Evolutionary conservation across 1,140 invertebrate genomes (phyloP).

Genomic region (Panagrolaimus sp.): DNA sequence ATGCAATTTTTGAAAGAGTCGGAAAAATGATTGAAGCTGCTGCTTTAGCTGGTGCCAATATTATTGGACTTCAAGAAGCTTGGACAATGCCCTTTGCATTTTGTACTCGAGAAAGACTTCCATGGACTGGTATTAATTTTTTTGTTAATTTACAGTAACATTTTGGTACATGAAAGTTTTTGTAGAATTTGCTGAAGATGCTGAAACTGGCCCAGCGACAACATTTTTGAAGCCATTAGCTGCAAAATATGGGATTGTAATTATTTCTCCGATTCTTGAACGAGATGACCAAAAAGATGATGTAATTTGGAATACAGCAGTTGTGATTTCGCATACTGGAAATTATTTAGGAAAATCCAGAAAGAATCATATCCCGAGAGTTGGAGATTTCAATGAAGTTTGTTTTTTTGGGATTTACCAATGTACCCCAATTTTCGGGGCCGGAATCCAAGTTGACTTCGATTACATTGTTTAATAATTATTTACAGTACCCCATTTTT

Average conservation of each 20-base stretch:
- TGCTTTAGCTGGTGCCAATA: conserved; percentile 73
- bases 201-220: conserved; percentile 77
- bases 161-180: conserved; percentile 62
- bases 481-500: background rate
- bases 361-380: conserved; percentile 92
- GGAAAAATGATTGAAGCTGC: conserved; percentile 73
- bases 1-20: conserved; percentile 75
- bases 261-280: conserved; percentile 89
- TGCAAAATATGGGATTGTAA: conserved; percentile 83
- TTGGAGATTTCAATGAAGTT: conserved; percentile 92
- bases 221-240: conserved; percentile 76
- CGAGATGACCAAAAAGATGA: conserved; percentile 79
- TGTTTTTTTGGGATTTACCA: too few relatives aligned
- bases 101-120: conserved; percentile 87
- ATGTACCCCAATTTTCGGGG: background rate
- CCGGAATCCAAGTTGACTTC: too few relatives aligned
- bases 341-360: conserved; percentile 83
- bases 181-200: conserved; percentile 94
- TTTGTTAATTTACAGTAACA: too few relatives aligned
- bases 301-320: conserved; percentile 89
- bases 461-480: too few relatives aligned
- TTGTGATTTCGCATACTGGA: conserved; percentile 82
- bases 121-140: too few relatives aligned
- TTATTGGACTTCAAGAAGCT: conserved; percentile 90
- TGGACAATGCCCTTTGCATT: conserved; percentile 99